Conservation (phyloP, 1,140 invertebrate genomes). For the Papilio glaucus region DNA sequence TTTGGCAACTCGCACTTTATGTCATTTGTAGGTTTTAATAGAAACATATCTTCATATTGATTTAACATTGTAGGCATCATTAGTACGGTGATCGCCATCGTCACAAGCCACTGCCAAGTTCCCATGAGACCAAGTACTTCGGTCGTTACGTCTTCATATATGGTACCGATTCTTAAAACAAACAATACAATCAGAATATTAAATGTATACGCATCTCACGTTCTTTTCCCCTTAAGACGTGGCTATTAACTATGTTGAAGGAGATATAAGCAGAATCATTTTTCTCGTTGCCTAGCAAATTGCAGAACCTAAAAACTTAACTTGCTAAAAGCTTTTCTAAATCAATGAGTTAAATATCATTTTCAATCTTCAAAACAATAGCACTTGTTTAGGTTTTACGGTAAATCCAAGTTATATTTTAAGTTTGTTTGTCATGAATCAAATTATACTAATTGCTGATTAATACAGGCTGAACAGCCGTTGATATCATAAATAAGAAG, state of each 20-base stretch:
- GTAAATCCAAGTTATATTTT: too few species aligned
- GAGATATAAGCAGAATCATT: not conserved
- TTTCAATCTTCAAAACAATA: too few species aligned
- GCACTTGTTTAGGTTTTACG: too few species aligned
- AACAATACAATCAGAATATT: constrained; percentile 28
- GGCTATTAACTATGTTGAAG: not conserved
- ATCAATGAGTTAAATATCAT: too few species aligned
- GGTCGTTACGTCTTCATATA: constrained; percentile 73
- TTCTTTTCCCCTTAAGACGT: not conserved
- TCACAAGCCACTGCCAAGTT: constrained; percentile 71
- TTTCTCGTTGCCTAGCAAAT: too few species aligned
- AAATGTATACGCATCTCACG: not conserved
- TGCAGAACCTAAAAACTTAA: too few species aligned
- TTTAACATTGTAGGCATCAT: constrained; percentile 60
- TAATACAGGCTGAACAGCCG: too few species aligned
- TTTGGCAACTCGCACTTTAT: constrained; percentile 53
- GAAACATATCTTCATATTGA: constrained; percentile 65
- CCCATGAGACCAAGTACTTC: constrained; percentile 72
- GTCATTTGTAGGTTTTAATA: constrained; percentile 50
- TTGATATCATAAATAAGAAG: too few species aligned
- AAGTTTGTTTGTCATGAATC: too few species aligned
- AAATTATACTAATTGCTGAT: too few species aligned
- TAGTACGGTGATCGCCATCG: constrained; percentile 54
- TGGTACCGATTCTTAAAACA: constrained; percentile 68
- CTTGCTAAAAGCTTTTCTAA: too few species aligned